Conservation (phyloP, 2,113 vertebrate genomes). For the Galemys pyrenaicus region DNA sequence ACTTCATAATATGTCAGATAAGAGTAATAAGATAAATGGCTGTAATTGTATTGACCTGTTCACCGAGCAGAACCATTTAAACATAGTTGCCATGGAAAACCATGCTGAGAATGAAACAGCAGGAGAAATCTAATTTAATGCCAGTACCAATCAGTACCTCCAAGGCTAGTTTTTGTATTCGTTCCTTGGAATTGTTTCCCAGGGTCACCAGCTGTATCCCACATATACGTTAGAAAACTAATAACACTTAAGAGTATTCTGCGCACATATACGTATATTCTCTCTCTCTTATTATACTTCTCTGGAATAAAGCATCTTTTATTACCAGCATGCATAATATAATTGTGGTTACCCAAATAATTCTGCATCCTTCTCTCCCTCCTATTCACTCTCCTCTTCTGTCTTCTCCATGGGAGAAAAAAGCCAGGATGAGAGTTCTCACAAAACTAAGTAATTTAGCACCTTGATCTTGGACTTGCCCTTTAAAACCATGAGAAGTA, state of each 20-base stretch:
- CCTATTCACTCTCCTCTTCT: neutral
- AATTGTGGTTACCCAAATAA: neutral
- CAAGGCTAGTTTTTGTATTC: neutral
- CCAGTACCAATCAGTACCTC: neutral
- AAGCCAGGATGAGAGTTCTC: neutral
- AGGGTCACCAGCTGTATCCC: neutral
- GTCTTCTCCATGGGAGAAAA: neutral
- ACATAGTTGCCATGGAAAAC: slow-evolving; percentile 66
- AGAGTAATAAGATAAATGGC: slow-evolving; percentile 50
- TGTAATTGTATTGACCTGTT: slow-evolving; percentile 65
- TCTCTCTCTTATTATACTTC: neutral
- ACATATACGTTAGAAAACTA: neutral
- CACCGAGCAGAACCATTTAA: slow-evolving; percentile 54
- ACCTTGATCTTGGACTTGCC: neutral
- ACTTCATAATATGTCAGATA: slow-evolving; percentile 26
- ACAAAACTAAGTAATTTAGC: neutral
- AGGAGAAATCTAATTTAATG: slow-evolving; percentile 61
- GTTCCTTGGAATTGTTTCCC: slow-evolving; percentile 14
- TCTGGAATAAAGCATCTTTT: neutral
- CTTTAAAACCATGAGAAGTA: neutral
- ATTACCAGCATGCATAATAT: neutral
- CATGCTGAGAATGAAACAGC: slow-evolving; percentile 47
- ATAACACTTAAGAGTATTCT: neutral
- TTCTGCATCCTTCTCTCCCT: neutral
- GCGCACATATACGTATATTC: neutral